Evolutionary conservation across 2,888 invertebrate species (phyloP), one percentile per base, ranked within the genome.

Genomic region (Lissonota sp.): DNA sequence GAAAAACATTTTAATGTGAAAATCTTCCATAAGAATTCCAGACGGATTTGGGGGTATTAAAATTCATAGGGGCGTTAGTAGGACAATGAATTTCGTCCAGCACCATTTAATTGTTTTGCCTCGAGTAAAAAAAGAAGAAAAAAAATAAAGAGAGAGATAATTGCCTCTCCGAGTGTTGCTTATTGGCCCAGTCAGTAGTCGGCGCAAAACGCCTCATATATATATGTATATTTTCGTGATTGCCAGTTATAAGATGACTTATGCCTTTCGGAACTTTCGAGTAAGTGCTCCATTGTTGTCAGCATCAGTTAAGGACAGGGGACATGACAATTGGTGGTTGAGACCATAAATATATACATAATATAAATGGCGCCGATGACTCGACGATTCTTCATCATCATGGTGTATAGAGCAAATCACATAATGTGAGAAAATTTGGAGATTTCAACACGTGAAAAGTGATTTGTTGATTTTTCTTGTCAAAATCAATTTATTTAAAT

Each of bases 211-310:
- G 26, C 26, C 26, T 3, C 26, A 26, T 26, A 26, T 26, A 26
- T 26, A 26, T 26, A 26, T 26, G 3, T 26, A 26, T 26, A 26
- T 26, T 14, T 14, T 12, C 82, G 76, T 86, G 88, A 88, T 89
- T 86, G 86, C 81, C 86, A 85, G 86, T 87, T 88, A 49, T 57
- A 86, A 83, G 88, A 90, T 90, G 90, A 90, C 90, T 90, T 85
- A 86, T 85, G 87, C 85, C 84, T 88, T 89, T 86, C 86, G 84
- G 83, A 82, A 14, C 6, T n/a, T 14, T 53, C 83, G 16, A 62
- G 78, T 89, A 90, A 91, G 91, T 90, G 91, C 87, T 85, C 87
- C 86, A 90, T 90, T 90, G 90, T 90, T 88, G 87, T 81, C 66
- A 74, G 74, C 58, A 74, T 74, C 74, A 66, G 74, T 74, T 74